Percentiles rank a stretch among this genome's conserved stretches.
phyloP scores from a whole-genome alignment of 2,113 vertebrate species.

The Cyanoramphus novaezelandiae region DNA sequence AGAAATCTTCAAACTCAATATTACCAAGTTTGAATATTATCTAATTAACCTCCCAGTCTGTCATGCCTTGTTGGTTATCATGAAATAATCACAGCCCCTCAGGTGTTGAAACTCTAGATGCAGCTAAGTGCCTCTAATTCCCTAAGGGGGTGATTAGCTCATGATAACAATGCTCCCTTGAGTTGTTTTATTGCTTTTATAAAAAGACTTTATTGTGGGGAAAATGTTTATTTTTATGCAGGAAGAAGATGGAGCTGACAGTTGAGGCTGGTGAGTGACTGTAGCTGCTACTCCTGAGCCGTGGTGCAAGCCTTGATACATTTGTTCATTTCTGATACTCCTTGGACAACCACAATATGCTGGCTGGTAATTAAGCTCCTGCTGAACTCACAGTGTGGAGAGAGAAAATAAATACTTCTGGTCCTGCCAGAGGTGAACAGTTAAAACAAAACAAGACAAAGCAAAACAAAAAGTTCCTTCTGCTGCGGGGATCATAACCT shows the following conservation, averaged over 20 bases:
- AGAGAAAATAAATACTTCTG: slow-evolving; percentile 58
- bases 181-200: slow-evolving; percentile 79
- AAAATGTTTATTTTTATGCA: slow-evolving; percentile 80
- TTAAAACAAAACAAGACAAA: slow-evolving; percentile 25
- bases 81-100: slow-evolving; percentile 74
- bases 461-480: slow-evolving; percentile 6
- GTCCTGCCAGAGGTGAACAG: slow-evolving; percentile 50
- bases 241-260: slow-evolving; percentile 72
- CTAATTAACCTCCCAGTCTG: slow-evolving; percentile 78
- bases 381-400: slow-evolving; percentile 6
- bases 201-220: slow-evolving; percentile 75
- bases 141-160: slow-evolving; percentile 78
- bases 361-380: slow-evolving; percentile 44
- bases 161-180: slow-evolving; percentile 77
- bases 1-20: slow-evolving; percentile 70
- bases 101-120: slow-evolving; percentile 72
- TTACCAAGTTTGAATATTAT: slow-evolving; percentile 75
- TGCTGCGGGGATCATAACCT: not conserved
- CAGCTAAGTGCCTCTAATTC: slow-evolving; percentile 76
- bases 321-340: slow-evolving; percentile 57
- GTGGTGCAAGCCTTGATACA: slow-evolving; percentile 24
- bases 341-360: slow-evolving; percentile 21
- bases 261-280: slow-evolving; percentile 68
- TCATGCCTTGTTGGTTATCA: slow-evolving; percentile 74
- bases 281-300: slow-evolving; percentile 57